These are phyloP conservation scores for Heteronetta atricapilla DNA, from an alignment of 2,113 vertebrate species.

Conservation along the genomic window DNA sequence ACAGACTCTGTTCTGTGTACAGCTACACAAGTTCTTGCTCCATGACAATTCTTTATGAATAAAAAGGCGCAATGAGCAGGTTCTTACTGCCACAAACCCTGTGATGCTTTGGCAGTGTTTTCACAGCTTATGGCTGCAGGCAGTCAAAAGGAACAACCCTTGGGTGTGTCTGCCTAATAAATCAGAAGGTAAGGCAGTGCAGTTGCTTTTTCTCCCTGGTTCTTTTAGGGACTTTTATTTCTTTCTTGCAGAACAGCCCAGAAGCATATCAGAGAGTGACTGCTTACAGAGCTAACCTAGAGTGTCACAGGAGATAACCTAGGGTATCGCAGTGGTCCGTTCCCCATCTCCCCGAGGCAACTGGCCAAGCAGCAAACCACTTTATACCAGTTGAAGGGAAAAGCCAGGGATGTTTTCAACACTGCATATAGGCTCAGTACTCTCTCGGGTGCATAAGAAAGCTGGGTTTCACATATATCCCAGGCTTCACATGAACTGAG, in stretches of 20 bases:
- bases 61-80: neutral
- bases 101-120: neutral
- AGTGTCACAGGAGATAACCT: no score
- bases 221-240: neutral
- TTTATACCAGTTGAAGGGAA: neutral
- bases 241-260: neutral
- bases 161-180: neutral
- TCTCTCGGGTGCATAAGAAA: neutral
- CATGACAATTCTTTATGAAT: neutral
- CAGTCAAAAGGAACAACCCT: neutral
- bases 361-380: neutral
- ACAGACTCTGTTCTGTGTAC: neutral
- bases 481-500: neutral
- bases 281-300: neutral
- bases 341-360: neutral
- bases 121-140: neutral
- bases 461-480: neutral
- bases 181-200: neutral
- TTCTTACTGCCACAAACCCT: neutral
- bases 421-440: neutral
- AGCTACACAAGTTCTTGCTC: neutral
- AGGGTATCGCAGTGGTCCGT: rapidly evolving
- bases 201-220: neutral
- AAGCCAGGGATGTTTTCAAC: neutral
- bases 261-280: neutral